phyloP scores from a whole-genome alignment of 2,888 invertebrate genomes.

The Flexamia atlantica region DNA sequence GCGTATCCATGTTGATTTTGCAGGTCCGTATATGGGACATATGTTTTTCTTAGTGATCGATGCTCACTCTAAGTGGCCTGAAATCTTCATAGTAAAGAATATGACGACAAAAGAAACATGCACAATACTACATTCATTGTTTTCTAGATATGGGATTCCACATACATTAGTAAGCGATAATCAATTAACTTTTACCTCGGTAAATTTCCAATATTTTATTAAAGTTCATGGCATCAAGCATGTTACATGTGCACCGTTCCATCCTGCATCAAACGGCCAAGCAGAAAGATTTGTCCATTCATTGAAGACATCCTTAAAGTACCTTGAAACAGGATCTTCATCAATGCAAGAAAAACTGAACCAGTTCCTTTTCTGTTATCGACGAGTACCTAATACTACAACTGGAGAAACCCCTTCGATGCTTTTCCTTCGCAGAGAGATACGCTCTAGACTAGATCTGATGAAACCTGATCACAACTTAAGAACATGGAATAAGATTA shows the following conservation, averaged over 20 bases:
- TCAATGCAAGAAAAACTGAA: too few relatives aligned
- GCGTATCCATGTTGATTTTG: background rate
- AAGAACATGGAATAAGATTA: background rate
- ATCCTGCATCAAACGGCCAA: conserved; percentile 57
- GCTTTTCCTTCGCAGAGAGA: conserved; percentile 29
- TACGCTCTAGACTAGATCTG: conserved; percentile 3
- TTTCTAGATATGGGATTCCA: background rate
- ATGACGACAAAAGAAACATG: background rate
- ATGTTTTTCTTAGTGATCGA: background rate
- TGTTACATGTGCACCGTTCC: conserved; percentile 60
- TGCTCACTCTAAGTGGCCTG: background rate
- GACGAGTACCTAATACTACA: background rate
- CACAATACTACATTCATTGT: background rate
- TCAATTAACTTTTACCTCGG: background rate
- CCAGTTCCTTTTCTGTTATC: too few relatives aligned
- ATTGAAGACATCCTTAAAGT: background rate
- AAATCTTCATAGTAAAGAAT: background rate
- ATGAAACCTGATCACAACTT: conserved; percentile 11
- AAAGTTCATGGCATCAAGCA: background rate
- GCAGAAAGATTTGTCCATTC: conserved; percentile 9
- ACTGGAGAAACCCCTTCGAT: background rate
- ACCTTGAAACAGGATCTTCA: too few relatives aligned
- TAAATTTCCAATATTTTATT: background rate
- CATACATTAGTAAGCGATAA: background rate
- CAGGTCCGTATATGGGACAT: background rate